phyloP scores from a whole-genome alignment of 1,140 invertebrate species.

The Scaptomyza hsui region DNA sequence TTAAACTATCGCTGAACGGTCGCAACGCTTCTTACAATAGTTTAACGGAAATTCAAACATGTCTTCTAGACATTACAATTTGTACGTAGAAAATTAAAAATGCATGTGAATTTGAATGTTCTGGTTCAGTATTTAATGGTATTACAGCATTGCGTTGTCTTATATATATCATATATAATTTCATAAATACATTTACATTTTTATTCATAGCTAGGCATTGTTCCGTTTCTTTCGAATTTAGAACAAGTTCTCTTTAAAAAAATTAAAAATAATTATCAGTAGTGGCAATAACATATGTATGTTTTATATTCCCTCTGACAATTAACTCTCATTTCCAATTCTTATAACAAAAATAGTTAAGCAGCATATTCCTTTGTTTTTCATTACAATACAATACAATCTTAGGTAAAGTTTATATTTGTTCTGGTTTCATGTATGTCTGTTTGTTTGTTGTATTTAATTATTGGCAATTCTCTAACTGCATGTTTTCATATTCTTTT shows the following conservation, averaged over 20 bases:
- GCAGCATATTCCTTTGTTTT: slow-evolving; percentile 50
- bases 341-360: slow-evolving; percentile 75
- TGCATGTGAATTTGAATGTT: slow-evolving; percentile 33
- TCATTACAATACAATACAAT: slow-evolving; percentile 65
- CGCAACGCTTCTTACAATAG: background rate
- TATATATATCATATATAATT: slow-evolving; percentile 77
- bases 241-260: slow-evolving; percentile 64
- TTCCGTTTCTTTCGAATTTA: slow-evolving; percentile 43
- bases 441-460: slow-evolving; percentile 52
- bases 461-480: slow-evolving; percentile 82
- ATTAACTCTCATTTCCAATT: slow-evolving; percentile 26
- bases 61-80: too few relatives aligned
- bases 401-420: slow-evolving; percentile 74
- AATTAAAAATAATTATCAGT: slow-evolving; percentile 74
- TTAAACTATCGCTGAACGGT: background rate
- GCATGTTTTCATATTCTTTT: slow-evolving; percentile 59
- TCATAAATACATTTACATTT: slow-evolving; percentile 71
- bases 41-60: background rate
- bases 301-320: slow-evolving; percentile 20
- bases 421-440: slow-evolving; percentile 41
- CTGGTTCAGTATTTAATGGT: slow-evolving; percentile 72
- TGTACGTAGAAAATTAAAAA: slow-evolving; percentile 1
- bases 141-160: slow-evolving; percentile 77
- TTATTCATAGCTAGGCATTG: slow-evolving; percentile 69
- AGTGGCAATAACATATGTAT: slow-evolving; percentile 69